phyloP scores from a whole-genome alignment of 1,140 invertebrate species.

The Andrena cerasifolii region DNA sequence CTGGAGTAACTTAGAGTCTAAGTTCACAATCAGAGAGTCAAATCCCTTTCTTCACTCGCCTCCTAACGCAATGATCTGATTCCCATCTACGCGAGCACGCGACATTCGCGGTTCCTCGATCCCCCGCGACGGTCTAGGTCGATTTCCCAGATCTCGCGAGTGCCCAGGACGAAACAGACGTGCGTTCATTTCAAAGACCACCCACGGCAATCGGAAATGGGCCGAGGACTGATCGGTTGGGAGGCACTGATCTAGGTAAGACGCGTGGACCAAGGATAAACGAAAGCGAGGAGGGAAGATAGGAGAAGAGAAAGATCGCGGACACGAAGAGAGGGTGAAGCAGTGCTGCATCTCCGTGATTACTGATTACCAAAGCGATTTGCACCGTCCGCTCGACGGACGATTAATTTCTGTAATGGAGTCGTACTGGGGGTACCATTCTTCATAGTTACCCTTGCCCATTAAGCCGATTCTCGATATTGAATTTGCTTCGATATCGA shows the following conservation, averaged over 20 bases:
- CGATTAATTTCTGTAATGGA: slow-evolving; percentile 64
- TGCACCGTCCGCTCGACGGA: slow-evolving; percentile 48
- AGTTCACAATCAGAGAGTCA: too few species aligned
- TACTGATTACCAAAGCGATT: slow-evolving; percentile 61
- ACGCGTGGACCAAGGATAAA: slow-evolving; percentile 34
- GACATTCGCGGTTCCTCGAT: too few species aligned
- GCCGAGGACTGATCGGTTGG: slow-evolving; percentile 22
- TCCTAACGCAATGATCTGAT: too few species aligned
- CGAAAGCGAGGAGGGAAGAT: slow-evolving; percentile 19
- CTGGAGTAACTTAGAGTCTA: too few species aligned
- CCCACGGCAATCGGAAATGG: slow-evolving; percentile 54
- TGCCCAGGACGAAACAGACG: slow-evolving; percentile 18
- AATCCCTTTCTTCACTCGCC: too few species aligned
- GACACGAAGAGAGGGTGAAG: slow-evolving; percentile 11
- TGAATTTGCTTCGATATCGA: slow-evolving; percentile 50
- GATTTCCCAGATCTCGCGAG: slow-evolving; percentile 23
- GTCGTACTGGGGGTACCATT: slow-evolving; percentile 49
- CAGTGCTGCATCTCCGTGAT: slow-evolving; percentile 30
- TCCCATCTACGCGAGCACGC: too few species aligned
- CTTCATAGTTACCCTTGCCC: slow-evolving; percentile 34
- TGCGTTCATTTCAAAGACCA: slow-evolving; percentile 49
- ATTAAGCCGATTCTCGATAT: slow-evolving; percentile 56
- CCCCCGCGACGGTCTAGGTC: neutral
- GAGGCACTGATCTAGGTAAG: slow-evolving; percentile 26
- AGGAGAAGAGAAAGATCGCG: neutral